phyloP scores from a whole-genome alignment of 2,888 invertebrate species.

The Machimus atricapillus region DNA sequence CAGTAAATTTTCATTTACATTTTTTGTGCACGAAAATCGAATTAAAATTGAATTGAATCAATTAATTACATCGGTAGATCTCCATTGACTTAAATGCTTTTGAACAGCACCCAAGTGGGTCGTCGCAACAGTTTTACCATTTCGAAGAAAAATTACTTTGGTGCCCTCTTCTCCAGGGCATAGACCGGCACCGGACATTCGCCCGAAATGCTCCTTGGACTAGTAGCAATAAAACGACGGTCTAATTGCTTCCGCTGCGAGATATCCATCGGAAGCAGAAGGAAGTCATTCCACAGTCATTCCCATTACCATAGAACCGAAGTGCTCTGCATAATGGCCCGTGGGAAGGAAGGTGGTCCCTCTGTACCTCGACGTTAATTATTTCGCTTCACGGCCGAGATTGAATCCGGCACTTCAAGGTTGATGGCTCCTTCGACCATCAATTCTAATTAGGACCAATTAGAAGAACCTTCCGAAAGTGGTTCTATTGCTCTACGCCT shows the following conservation, averaged over 20 bases:
- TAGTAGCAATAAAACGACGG: background rate
- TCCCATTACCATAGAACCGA: background rate
- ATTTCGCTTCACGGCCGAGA: background rate
- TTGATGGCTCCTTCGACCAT: background rate
- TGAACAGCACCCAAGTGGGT: background rate
- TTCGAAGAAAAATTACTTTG: background rate
- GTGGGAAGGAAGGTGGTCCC: background rate
- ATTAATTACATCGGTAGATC: background rate
- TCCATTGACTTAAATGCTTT: background rate
- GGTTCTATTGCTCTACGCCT: background rate
- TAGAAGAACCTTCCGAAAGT: background rate
- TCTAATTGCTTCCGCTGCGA: background rate
- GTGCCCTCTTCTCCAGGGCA: background rate
- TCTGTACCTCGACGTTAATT: background rate
- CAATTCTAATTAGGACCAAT: constrained; percentile 17
- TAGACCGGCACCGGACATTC: background rate
- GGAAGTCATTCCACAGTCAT: background rate
- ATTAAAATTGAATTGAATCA: background rate
- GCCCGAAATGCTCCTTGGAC: background rate
- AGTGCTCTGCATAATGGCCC: background rate
- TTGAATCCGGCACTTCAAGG: constrained; percentile 2
- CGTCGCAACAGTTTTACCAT: background rate
- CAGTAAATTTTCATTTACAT: background rate
- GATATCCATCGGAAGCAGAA: background rate
- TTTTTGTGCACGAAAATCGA: background rate